phyloP scores from a whole-genome alignment of 2,113 vertebrate species.

The Ochotona curzoniae region DNA sequence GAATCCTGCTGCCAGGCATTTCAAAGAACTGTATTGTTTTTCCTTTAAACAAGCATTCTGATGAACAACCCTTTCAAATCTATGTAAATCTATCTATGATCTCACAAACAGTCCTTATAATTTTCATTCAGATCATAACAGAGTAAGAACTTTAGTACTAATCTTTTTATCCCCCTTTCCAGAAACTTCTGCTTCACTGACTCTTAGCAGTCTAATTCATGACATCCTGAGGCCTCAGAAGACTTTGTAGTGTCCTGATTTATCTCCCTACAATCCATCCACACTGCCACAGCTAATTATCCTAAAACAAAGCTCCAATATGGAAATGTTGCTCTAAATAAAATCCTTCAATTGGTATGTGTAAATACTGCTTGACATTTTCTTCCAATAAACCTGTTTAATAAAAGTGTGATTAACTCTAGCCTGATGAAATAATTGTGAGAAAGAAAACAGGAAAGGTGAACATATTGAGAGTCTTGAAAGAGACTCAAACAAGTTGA shows the following conservation, averaged over 20 bases:
- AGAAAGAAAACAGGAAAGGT: neutral
- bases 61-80: neutral
- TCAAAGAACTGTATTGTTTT: neutral
- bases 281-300: constrained; percentile 13
- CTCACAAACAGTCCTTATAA: constrained; percentile 23
- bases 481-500: neutral
- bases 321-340: constrained; percentile 1
- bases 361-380: constrained; percentile 39
- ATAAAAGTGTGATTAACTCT: neutral
- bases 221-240: neutral
- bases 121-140: constrained; percentile 26
- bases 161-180: constrained; percentile 35
- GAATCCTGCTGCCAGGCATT: neutral
- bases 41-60: constrained; percentile 36
- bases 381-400: too few relatives aligned
- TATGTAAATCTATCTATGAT: neutral
- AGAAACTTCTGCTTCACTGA: neutral
- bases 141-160: neutral
- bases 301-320: constrained; percentile 10
- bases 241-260: neutral
- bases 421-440: constrained; percentile 4
- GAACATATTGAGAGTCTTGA: neutral
- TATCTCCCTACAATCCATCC: neutral
- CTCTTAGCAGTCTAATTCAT: neutral
- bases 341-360: constrained; percentile 24